Base-by-base conservation (phyloP, 2,797 vertebrate genomes). In the Sparus aurata region DNA sequence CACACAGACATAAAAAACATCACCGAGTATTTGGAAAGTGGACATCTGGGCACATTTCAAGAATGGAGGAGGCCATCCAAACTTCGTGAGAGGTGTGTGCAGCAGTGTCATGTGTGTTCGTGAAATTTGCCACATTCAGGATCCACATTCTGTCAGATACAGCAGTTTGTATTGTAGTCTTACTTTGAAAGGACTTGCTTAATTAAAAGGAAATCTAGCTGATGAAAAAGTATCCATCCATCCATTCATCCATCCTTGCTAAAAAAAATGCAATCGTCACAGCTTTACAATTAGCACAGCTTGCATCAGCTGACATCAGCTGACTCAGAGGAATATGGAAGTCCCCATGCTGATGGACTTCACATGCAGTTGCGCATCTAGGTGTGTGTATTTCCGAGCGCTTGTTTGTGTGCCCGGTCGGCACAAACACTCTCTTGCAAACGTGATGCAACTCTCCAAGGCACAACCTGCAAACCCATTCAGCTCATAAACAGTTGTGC, bases 261-360 rank as follows among this genome's bases (percentile, higher is more conserved):
- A 64, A 79, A 66, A 55, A 72, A 78, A 87, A 27, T 50, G 82
- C 87, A 85, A 83, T 84, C 65, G 47, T 83, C 90, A 86, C 80
- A 67, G 47, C 38, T 53, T 86, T 83, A 91, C 93, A 93, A 94
- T 92, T 92, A 94, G 87, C 91, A 85, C 91, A 80, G 80, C 94
- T 95, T 96, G 95, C 95, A 95, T 96, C 95, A 95, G 93, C 91
- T 95, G 93, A 95, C 95, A 95, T 94, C 94, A 94, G 92, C 92
- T 94, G 92, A 94, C 95, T 95, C 94, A 75, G 86, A 94, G 94
- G 95, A 95, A 93, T 90, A 91, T 62, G 57, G 73, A 93, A 90
- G 85, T 95, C 93, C 94, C 93, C 85, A 75, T 86, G 92, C 91
- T 93, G 89, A 91, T 82, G 90, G 87, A 93, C 88, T 87, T 86